phyloP scores from a whole-genome alignment of 1,140 invertebrate genomes.

The Aphelinus atriplicis region DNA sequence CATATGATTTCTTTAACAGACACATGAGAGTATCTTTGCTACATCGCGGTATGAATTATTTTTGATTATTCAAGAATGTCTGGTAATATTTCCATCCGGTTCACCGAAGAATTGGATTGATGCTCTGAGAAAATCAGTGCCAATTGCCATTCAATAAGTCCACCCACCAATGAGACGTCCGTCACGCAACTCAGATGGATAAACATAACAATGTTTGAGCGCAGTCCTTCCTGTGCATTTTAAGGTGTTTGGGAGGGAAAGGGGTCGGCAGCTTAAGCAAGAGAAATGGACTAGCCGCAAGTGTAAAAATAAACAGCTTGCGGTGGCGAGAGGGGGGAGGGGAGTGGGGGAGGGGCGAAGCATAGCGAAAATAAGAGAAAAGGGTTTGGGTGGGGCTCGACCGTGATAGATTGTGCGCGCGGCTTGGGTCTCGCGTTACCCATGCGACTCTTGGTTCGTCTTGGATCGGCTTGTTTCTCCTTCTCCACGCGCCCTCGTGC shows the following conservation, averaged over 20 bases:
- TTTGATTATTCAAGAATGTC: too few species aligned
- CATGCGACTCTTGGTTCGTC: background rate
- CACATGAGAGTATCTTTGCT: too few species aligned
- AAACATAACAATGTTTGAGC: background rate
- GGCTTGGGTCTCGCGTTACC: slow-evolving; percentile 36
- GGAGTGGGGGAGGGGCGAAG: background rate
- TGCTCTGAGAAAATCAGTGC: too few species aligned
- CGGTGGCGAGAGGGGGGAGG: background rate
- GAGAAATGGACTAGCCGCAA: slow-evolving; percentile 25
- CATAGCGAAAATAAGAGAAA: slow-evolving; percentile 12
- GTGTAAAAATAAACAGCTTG: too few species aligned
- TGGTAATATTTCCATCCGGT: too few species aligned
- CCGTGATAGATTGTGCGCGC: slow-evolving; percentile 39
- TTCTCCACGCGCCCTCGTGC: background rate
- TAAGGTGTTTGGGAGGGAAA: background rate
- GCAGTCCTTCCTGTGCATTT: slow-evolving; percentile 10
- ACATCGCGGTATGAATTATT: too few species aligned
- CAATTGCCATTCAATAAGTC: too few species aligned
- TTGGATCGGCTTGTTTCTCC: background rate
- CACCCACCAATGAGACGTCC: too few species aligned
- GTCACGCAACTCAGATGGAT: too few species aligned
- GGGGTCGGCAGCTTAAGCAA: slow-evolving; percentile 11
- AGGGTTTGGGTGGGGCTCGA: slow-evolving; percentile 27
- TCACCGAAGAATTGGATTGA: too few species aligned
- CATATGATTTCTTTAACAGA: too few species aligned